A percentile compares a stretch with the other conserved stretches of the same genome.
Evolutionary conservation across 2,113 vertebrate genomes (phyloP).

Genomic region (Cyphomyrus plagiostoma): DNA sequence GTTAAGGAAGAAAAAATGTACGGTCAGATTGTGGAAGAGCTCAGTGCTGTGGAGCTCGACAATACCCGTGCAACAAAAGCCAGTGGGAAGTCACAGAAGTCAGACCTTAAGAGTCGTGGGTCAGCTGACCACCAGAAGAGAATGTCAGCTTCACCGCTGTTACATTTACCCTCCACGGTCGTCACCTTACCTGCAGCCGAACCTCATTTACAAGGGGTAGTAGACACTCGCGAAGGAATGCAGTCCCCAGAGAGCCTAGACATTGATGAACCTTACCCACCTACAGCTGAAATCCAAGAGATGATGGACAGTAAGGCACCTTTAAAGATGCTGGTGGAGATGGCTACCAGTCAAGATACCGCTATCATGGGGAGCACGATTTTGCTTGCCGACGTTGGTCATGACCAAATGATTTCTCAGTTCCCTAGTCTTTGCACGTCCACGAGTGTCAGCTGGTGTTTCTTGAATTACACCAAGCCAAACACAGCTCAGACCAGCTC

Average conservation of each 20-base stretch:
- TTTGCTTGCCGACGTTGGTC: conserved; percentile 68
- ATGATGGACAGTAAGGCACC: conserved; percentile 60
- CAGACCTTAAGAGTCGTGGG: conserved; percentile 65
- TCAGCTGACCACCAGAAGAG: conserved; percentile 64
- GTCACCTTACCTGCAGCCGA: conserved; percentile 38
- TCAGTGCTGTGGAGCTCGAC: conserved; percentile 88
- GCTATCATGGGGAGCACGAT: conserved; percentile 54
- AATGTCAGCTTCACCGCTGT: conserved; percentile 56
- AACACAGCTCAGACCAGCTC: conserved; percentile 73
- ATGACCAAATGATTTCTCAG: conserved; percentile 75
- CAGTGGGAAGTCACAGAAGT: conserved; percentile 64
- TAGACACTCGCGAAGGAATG: conserved; percentile 60
- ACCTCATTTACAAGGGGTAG: conserved; percentile 59
- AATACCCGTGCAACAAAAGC: conserved; percentile 78
- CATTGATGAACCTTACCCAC: conserved; percentile 73
- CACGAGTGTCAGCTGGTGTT: conserved; percentile 98
- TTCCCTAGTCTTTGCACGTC: conserved; percentile 92
- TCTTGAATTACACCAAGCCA: conserved; percentile 92
- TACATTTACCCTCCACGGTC: conserved; percentile 45
- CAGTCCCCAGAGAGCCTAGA: conserved; percentile 73
- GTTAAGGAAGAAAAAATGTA: conserved; percentile 98
- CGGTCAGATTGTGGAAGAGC: conserved; percentile 90
- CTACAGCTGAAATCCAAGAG: conserved; percentile 57
- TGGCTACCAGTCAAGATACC: conserved; percentile 58
- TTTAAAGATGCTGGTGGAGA: conserved; percentile 67